phyloP scores from a whole-genome alignment of 2,797 vertebrate genomes.

The Danio tinwini region DNA sequence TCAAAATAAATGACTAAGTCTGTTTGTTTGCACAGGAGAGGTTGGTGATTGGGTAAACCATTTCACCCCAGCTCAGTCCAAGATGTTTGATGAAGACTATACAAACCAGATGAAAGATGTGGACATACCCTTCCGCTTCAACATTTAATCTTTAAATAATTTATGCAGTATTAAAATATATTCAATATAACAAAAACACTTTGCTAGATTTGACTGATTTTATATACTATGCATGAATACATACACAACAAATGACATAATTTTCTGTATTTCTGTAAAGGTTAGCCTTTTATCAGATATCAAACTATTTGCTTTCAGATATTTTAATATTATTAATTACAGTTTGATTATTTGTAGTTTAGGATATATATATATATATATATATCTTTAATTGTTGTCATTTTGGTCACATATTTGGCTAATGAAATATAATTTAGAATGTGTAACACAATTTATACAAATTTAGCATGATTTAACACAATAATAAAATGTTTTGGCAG shows the following conservation, averaged over 20 bases:
- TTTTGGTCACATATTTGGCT: too few species aligned
- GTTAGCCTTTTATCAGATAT: neutral
- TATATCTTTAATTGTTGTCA: too few species aligned
- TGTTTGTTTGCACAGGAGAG: conserved; percentile 71
- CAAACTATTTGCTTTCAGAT: neutral
- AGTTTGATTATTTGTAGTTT: neutral
- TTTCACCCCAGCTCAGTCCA: conserved; percentile 78
- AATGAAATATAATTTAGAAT: too few species aligned
- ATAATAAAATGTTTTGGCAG: too few species aligned
- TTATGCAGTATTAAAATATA: neutral
- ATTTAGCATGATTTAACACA: too few species aligned
- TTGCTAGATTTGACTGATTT: neutral
- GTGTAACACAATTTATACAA: too few species aligned
- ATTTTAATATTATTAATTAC: neutral
- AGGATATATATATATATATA: too few species aligned
- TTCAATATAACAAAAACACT: neutral
- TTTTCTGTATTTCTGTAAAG: neutral
- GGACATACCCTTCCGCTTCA: conserved; percentile 76
- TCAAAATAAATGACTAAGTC: conserved; percentile 10
- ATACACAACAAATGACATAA: neutral
- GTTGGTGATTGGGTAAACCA: conserved; percentile 86
- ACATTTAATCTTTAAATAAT: conserved; percentile 59
- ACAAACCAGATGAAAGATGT: conserved; percentile 76
- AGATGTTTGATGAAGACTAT: conserved; percentile 83
- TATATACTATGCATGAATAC: neutral